phyloP scores from a whole-genome alignment of 2,113 vertebrate genomes.

The Esox niger region DNA sequence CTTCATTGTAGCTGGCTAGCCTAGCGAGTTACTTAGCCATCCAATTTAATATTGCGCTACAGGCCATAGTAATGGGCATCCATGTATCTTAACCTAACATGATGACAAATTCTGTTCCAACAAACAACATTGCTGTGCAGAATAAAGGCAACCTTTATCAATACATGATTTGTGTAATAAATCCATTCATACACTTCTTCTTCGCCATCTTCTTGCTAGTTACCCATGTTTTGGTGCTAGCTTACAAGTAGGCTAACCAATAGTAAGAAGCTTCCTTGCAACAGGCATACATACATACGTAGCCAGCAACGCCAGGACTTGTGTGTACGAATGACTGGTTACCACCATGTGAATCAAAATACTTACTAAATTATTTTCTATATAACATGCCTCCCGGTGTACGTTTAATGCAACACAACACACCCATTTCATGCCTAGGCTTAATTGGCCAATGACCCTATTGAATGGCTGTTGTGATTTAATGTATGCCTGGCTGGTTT shows the following conservation, averaged over 20 bases:
- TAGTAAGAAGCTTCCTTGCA: neutral
- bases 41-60: constrained; percentile 14
- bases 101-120: neutral
- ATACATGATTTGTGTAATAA: neutral
- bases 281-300: too few relatives aligned
- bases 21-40: constrained; percentile 7
- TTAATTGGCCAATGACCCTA: constrained; percentile 21
- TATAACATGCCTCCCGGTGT: constrained; percentile 7
- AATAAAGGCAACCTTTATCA: neutral
- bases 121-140: neutral
- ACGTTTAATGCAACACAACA: constrained; percentile 1
- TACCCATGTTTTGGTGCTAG: too few relatives aligned
- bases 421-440: neutral
- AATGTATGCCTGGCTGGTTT: neutral
- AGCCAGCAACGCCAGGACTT: neutral
- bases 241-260: too few relatives aligned
- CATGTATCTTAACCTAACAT: neutral
- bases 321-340: neutral
- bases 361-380: neutral
- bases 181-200: neutral
- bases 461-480: constrained; percentile 8
- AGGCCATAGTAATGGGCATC: constrained; percentile 5
- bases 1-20: constrained; percentile 8
- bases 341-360: neutral
- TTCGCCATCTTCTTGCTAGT: too few relatives aligned